Evolutionary conservation across 2,113 vertebrate species (phyloP), one percentile per base, ranked within the genome.

Genomic region (Mus pahari): DNA sequence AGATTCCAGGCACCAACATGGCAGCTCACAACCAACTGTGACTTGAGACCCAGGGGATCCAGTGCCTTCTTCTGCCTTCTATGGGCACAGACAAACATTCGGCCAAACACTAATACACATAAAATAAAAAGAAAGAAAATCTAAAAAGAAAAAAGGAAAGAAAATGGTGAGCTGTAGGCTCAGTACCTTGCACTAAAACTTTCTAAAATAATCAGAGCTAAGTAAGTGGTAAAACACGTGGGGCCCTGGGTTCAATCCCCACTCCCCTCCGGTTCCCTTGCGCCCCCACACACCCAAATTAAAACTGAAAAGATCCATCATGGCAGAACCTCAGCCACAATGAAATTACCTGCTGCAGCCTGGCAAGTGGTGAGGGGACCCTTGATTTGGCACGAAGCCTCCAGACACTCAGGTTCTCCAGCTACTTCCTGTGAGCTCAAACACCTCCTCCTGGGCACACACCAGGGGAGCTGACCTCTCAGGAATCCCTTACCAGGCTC

Each of bases 331-430:
- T 75, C 58, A 64, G 70, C 36, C 36, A 16, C 39, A 55, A 13
- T 28, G 31, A 96, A 74, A 45, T 45, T 39, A 84, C 62, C 58
- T 82, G 55, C 71, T 33, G 16, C 7, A 17, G 14, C 60, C 78
- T 82, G 36, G 24, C 26, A 39, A 66, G 1, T 26, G 75, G 28
- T 66, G 84, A 71, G 20, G 45, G 86, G 73, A 66, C 55, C 66
- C 92, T 36, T 42, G 64, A 75, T 64, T 96, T 78, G 92, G n/a
- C 71, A 73, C 83, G 42, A 91, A 42, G 17, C n/a, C 13, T 91
- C 45, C 62, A 74, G 62, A 62, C 33, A 42, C 33, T 71, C 13
- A 48, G 22, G 83, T 22, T 68, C 83, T 36, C 17, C 28, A 86
- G 28, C 26, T 48, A 19, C 26, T 48, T 86, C 62, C 60, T 66